Conservation (phyloP, 2,797 vertebrate genomes). For the Perdix hodgsoniae region DNA sequence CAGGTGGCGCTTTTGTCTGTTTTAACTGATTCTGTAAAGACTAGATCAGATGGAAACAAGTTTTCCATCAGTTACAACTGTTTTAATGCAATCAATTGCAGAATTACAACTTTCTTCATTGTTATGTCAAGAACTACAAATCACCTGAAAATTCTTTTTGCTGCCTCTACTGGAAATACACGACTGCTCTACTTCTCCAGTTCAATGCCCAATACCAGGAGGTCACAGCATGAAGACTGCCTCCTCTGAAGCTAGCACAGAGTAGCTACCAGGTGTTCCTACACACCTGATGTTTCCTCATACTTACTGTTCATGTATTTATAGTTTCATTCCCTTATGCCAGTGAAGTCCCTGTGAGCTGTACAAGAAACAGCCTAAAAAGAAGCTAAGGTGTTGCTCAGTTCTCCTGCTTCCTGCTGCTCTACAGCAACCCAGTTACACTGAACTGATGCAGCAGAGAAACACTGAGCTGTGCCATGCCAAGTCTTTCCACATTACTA, state of each 20-base stretch:
- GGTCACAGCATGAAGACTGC: neutral
- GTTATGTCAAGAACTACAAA: neutral
- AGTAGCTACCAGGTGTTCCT: neutral
- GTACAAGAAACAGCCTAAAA: neutral
- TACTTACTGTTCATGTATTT: neutral
- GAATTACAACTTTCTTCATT: neutral
- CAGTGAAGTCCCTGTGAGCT: neutral
- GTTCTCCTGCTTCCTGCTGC: neutral
- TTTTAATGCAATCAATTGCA: neutral
- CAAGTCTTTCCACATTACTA: neutral
- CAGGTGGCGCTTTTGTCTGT: neutral
- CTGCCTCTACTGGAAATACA: neutral
- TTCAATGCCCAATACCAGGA: accelerated
- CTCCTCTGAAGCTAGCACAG: neutral
- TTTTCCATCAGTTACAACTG: neutral
- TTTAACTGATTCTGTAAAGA: neutral
- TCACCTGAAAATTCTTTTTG: neutral
- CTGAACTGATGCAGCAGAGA: neutral
- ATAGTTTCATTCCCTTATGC: neutral
- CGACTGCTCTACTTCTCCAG: neutral
- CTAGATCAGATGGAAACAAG: neutral
- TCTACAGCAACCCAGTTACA: neutral
- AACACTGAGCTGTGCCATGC: neutral
- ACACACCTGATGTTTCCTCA: neutral
- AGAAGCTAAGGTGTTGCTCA: neutral